These are phyloP conservation scores for Patella pellucida DNA, from an alignment of 2,888 invertebrate species.

Conservation along the genomic window DNA sequence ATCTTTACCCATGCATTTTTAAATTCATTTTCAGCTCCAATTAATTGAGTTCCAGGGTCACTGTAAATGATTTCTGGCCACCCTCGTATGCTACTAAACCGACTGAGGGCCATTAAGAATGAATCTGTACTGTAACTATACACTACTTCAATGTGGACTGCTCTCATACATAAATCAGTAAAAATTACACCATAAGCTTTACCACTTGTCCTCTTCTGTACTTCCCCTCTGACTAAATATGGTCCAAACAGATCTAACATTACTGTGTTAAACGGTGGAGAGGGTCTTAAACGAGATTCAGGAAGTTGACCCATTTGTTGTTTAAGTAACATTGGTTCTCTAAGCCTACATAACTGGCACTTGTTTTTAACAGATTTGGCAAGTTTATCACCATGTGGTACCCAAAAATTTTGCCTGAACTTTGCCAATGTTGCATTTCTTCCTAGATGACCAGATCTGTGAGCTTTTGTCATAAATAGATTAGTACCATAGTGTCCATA, in stretches of 20 bases:
- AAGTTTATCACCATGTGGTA: constrained; percentile 12
- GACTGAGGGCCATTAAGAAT: constrained; percentile 16
- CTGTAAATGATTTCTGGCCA: constrained; percentile 20
- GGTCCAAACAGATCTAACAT: constrained; percentile 19
- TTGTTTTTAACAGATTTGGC: constrained; percentile 1
- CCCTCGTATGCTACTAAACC: constrained; percentile 17
- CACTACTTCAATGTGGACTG: constrained; percentile 18
- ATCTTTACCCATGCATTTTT: constrained; percentile 12
- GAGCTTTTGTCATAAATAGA: constrained; percentile 12
- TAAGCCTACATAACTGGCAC: constrained; percentile 17
- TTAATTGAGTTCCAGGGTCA: constrained; percentile 19
- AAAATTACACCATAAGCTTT: constrained; percentile 23
- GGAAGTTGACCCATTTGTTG: constrained; percentile 16
- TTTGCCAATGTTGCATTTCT: constrained; percentile 17
- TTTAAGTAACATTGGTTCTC: constrained; percentile 10
- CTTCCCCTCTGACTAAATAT: constrained; percentile 13
- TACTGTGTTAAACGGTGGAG: not conserved
- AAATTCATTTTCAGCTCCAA: constrained; percentile 19
- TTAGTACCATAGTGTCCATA: constrained; percentile 7
- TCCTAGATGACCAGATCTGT: constrained; percentile 15
- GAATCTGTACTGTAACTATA: constrained; percentile 22
- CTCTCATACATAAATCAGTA: constrained; percentile 5
- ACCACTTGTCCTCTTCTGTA: constrained; percentile 20
- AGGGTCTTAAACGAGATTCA: not conserved
- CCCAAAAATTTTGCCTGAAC: constrained; percentile 16